Evolutionary conservation across 1,140 invertebrate genomes (phyloP).

Genomic region (Lycorma delicatula): DNA sequence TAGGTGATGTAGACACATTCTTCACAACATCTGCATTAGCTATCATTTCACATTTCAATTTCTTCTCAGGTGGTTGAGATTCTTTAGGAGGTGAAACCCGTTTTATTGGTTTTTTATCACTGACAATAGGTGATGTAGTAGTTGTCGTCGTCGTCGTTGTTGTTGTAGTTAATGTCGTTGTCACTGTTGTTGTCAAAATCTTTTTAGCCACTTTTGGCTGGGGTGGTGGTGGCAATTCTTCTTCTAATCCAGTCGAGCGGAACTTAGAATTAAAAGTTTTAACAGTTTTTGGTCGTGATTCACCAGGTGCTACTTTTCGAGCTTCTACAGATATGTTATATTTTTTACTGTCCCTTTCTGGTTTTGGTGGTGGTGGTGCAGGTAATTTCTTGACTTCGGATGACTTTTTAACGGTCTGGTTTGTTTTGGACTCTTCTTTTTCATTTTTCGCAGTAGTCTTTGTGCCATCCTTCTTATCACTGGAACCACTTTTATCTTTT

Average conservation of each 20-base stretch:
- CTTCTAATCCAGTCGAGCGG: slow-evolving; percentile 72
- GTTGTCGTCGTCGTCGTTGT: no score
- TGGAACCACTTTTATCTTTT: slow-evolving; percentile 42
- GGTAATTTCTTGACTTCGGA: not conserved
- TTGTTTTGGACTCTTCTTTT: slow-evolving; percentile 12
- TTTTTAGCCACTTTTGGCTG: slow-evolving; percentile 31
- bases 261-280: slow-evolving; percentile 84
- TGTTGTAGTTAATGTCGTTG: no score
- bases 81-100: slow-evolving; percentile 24
- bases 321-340: slow-evolving; percentile 72
- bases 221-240: slow-evolving; percentile 50
- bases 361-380: not conserved
- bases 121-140: slow-evolving; percentile 31
- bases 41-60: no score
- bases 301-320: slow-evolving; percentile 47
- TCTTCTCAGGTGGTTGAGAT: slow-evolving; percentile 59
- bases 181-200: slow-evolving; percentile 52
- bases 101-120: slow-evolving; percentile 30
- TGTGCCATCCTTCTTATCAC: slow-evolving; percentile 30
- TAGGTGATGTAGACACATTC: not conserved
- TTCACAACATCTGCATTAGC: slow-evolving; percentile 36
- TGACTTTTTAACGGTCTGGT: slow-evolving; percentile 9
- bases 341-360: slow-evolving; percentile 48
- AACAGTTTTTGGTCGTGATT: slow-evolving; percentile 67
- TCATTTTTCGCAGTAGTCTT: slow-evolving; percentile 16